Percentiles rank a stretch among this genome's conserved stretches.
phyloP scores from a whole-genome alignment of 2,797 vertebrate genomes.

The Falco biarmicus region DNA sequence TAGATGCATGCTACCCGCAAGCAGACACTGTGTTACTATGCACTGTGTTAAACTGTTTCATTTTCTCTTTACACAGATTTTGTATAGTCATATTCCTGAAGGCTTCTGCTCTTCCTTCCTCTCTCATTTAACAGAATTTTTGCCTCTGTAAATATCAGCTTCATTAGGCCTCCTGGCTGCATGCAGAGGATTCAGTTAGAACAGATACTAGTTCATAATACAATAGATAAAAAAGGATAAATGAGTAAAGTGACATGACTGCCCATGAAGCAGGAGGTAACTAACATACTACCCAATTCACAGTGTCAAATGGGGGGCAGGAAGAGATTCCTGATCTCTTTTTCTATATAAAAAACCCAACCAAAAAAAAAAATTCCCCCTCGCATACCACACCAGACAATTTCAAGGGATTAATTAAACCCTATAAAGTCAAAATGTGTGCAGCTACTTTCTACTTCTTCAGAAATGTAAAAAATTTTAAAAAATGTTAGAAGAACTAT shows the following conservation, averaged over 20 bases:
- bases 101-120: neutral
- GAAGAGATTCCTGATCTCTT: neutral
- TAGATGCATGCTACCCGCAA: neutral
- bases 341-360: neutral
- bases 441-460: neutral
- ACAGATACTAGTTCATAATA: neutral
- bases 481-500: neutral
- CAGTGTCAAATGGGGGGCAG: neutral
- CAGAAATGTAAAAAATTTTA: neutral
- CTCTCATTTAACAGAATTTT: neutral
- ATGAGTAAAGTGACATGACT: neutral
- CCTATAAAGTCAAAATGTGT: neutral
- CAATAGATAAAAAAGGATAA: neutral
- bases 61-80: neutral
- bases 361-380: neutral
- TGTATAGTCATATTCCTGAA: neutral
- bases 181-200: neutral
- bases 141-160: neutral
- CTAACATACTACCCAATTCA: neutral
- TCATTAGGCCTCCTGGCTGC: neutral
- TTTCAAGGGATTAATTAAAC: neutral
- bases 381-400: neutral
- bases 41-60: neutral
- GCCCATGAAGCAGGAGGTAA: neutral
- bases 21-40: neutral